These are phyloP conservation scores for Chelonoidis abingdonii DNA, from an alignment of 2,113 vertebrate species.

Conservation along the genomic window DNA sequence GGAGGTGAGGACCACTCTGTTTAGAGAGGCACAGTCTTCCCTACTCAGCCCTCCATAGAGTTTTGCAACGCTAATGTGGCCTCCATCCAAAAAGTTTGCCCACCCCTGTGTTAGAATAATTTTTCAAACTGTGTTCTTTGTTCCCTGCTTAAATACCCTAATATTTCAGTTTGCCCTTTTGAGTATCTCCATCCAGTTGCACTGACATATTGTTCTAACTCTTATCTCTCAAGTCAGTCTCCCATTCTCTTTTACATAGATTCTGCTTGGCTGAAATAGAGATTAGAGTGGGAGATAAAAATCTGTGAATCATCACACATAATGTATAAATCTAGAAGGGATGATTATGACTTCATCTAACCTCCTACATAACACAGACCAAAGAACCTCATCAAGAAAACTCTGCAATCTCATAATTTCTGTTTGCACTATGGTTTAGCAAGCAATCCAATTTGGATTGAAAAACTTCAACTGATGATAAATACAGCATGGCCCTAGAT, in stretches of 20 bases:
- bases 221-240: background rate
- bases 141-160: background rate
- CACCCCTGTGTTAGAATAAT: background rate
- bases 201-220: background rate
- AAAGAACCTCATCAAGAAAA: background rate
- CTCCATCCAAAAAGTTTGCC: too few relatives aligned
- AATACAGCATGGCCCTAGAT: rapidly evolving
- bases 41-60: too few relatives aligned
- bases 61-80: too few relatives aligned
- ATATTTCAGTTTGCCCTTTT: background rate
- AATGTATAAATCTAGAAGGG: background rate
- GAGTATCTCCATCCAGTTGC: background rate
- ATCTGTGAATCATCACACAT: too few relatives aligned
- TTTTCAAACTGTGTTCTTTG: background rate
- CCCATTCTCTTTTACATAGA: background rate
- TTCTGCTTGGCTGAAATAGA: background rate
- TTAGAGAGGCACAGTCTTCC: too few relatives aligned
- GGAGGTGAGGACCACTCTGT: too few relatives aligned
- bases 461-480: background rate
- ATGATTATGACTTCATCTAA: background rate
- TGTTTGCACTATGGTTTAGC: background rate
- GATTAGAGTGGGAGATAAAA: background rate
- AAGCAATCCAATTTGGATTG: background rate
- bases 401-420: background rate
- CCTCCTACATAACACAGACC: rapidly evolving